These are phyloP conservation scores for Vicugna pacos DNA, from an alignment of 2,113 vertebrate genomes.

Conservation along the genomic window DNA sequence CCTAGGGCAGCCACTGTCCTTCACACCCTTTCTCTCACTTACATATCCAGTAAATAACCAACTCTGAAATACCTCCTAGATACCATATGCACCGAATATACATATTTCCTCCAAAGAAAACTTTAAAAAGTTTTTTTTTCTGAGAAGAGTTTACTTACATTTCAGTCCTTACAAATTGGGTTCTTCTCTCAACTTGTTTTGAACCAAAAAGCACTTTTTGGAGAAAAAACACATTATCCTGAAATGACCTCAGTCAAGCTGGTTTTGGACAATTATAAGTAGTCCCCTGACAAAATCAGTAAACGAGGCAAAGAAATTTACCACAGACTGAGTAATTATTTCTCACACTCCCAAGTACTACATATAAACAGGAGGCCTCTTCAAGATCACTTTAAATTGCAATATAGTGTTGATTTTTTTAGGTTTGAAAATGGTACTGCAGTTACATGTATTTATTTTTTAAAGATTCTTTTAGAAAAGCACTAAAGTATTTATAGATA, in stretches of 20 bases:
- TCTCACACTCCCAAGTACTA: slow-evolving; percentile 55
- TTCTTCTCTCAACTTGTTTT: slow-evolving; percentile 62
- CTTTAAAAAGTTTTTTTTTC: background rate
- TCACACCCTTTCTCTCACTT: background rate
- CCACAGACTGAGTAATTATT: slow-evolving; percentile 60
- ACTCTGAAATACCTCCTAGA: slow-evolving; percentile 8
- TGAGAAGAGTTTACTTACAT: slow-evolving; percentile 37
- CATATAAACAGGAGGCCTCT: slow-evolving; percentile 42
- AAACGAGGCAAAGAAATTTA: slow-evolving; percentile 61
- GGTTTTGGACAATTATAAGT: slow-evolving; percentile 68
- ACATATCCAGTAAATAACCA: background rate
- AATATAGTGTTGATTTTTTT: background rate
- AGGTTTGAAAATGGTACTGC: slow-evolving; percentile 12
- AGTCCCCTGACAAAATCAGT: slow-evolving; percentile 59
- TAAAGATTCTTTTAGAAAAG: slow-evolving; percentile 21
- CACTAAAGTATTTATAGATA: slow-evolving; percentile 14
- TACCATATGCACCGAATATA: background rate
- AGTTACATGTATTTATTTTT: background rate
- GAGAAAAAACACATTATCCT: slow-evolving; percentile 73
- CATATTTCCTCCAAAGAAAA: background rate
- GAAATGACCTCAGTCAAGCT: slow-evolving; percentile 65
- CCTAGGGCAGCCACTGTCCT: background rate
- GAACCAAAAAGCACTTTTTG: slow-evolving; percentile 66
- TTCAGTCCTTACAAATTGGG: slow-evolving; percentile 48
- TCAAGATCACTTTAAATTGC: slow-evolving; percentile 28